Base-by-base conservation (phyloP, 2,797 vertebrate genomes). In the Cynodonichthys magdalenae region DNA sequence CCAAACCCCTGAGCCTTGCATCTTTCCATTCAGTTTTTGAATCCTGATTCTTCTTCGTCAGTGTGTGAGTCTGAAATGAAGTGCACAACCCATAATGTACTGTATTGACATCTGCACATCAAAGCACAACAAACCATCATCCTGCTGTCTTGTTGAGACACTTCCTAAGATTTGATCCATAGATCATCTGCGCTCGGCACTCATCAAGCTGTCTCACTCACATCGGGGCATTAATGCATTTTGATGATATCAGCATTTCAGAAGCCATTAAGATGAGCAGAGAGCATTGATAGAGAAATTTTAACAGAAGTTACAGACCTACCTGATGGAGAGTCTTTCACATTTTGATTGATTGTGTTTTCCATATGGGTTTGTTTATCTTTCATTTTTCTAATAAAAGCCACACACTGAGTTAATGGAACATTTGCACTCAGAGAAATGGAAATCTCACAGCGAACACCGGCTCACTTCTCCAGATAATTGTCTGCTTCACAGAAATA, bases 231-330 rank as follows among this genome's bases (percentile, higher is more conserved):
- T 90, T 91, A 92, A 93, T 87, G 88, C 81, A 59, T 90, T 89
- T 83, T 87, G 90, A 87, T 84, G 85, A 80, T 81, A 86, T 93
- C 91, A 93, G 92, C 90, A 59, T 87, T 91, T 89, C 78, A 81
- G 71, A 75, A 63, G 74, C 89, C 90, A 92, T 92, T 92, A 92
- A 82, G 79, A 71, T 17, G 52, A 78, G 75, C 47, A 53, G 68
- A 82, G 72, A 81, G 81, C 59, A 42, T n/a, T 31, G 75, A 59
- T 0, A 71, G 74, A 71, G 50, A 63, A 70, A 39, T 63, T 20
- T 0, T 29, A 74, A 46, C 27, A 6, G 47, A 70, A 60, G 59
- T 69, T 87, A 82, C 70, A 74, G 78, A 85, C 73, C 71, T 52
- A 39, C 65, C 46, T 65, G 29, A 53, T 6, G 15, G 9, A 4